Conservation (phyloP, 1,140 invertebrate species). For the Leptinotarsa texana region DNA sequence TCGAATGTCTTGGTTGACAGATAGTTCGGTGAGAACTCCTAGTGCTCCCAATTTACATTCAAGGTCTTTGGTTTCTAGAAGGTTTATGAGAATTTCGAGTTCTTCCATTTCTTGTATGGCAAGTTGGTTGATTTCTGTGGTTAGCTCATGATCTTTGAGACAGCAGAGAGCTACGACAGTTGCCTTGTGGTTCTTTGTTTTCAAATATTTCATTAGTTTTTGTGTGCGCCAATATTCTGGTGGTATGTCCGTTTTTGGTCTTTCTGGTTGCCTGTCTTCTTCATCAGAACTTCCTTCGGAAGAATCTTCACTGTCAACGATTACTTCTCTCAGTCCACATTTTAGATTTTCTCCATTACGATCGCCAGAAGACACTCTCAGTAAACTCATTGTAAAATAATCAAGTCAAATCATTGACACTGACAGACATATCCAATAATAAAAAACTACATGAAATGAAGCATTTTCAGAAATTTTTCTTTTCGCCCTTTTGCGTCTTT, state of each 20-base stretch:
- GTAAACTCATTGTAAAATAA: no score
- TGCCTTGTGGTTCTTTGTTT: conserved; percentile 92
- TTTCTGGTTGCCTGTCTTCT: conserved; percentile 45
- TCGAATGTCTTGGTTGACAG: conserved; percentile 76
- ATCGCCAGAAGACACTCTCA: no score
- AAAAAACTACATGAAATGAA: no score
- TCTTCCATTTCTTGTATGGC: conserved; percentile 83
- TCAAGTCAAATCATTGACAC: no score
- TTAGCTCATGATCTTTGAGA: conserved; percentile 86
- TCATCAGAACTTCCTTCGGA: conserved; percentile 35
- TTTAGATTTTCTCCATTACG: conserved; percentile 7
- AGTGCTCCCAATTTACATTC: conserved; percentile 89
- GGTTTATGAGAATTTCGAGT: conserved; percentile 88
- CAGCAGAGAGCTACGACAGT: conserved; percentile 89
- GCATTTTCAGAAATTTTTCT: no score
- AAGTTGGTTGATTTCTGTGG: conserved; percentile 75
- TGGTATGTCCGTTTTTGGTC: conserved; percentile 58
- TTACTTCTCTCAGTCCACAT: conserved; percentile 47
- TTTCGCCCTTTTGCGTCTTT: no score
- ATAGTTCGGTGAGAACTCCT: conserved; percentile 78
- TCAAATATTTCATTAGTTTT: conserved; percentile 91
- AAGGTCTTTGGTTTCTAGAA: conserved; percentile 86
- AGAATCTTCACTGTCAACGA: conserved; percentile 53
- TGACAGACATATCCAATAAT: no score
- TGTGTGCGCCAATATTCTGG: conserved; percentile 92